Base-by-base conservation (phyloP, 1,140 invertebrate genomes). In the Cotesia vestalis region DNA sequence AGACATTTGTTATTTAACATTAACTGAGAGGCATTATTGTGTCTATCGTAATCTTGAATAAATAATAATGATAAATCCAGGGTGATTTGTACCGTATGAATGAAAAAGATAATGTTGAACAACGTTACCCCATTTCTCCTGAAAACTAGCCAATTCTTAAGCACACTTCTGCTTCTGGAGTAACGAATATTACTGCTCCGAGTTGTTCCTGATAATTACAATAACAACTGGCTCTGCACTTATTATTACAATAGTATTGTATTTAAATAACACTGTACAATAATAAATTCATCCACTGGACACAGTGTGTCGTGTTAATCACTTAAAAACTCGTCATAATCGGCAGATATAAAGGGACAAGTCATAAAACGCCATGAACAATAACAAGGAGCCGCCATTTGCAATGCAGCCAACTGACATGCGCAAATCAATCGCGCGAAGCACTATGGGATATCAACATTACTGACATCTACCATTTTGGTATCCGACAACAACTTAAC, bases 381-480 rank as follows among this genome's bases (percentile, higher is more conserved):
- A 91, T 91, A 92, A 92, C 90, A 92, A 91, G 89, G 87, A 81
- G 90, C 89, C 90, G 91, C 91, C 91, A 92, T 92, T 92, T 92
- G 91, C 91, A 92, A 91, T 91, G 88, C 87, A 84, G 84, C 77
- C 83, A 89, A 86, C 87, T 89, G 89, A 90, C 90, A 90, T 91
- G 90, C 89, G 89, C 89, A 88, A 87, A 88, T 88, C 87, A 88
- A 89, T 88, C 82, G 83, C 84, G 85, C 86, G 81, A 78, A 80
- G 86, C 82, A 86, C 77, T 76, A 73, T 86, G 83, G 85, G 82
- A 79, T 82, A 53, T 72, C 27, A 34, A 4, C 74, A 76, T 12
- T 34, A 75, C 77, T 79, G 83, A 79, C 83, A 84, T 81, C 83
- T 84, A 77, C 78, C 74, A 80, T 79, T 69, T 61, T 59, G 53